Base-by-base conservation (phyloP, 2,113 vertebrate species). In the Urocynchramus pylzowi region DNA sequence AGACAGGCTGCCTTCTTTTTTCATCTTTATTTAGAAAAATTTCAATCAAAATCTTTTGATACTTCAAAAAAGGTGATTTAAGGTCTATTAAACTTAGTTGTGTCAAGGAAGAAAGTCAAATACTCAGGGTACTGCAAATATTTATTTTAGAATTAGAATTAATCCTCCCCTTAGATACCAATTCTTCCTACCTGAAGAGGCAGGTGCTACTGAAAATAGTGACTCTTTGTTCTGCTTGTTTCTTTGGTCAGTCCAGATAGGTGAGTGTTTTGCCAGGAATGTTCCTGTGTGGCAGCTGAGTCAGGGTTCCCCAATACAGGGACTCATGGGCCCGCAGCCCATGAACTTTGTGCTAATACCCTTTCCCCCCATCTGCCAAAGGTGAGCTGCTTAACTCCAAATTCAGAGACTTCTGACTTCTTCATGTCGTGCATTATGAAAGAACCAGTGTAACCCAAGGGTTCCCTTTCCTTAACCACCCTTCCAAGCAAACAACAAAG, bases 21-120 rank as follows among this genome's bases (percentile, higher is more conserved):
- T 75, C 14, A 60, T 89, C 47, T 96, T 92, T 95, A 96, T 95
- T 95, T 64, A 81, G 13, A 22, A 78, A 89, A 63, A 60, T 44
- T 49, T 49, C 27, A 52, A 52, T 24, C 27, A 60, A 76, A 90
- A 56, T 33, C 14, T 70, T 42, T 23, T 78, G 35, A 47, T 57
- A 37, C 77, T 81, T 74, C 3, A 18, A 81, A 90, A 80, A 27
- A 1, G 61, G 54, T 39, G 13, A 64, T 53, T 57, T 82, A 41
- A 75, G 22, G 16, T 78, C 49, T 89, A 63, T 31, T 42, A 68
- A 86, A 28, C 56, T 67, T 59, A 67, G 13, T 19, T 77, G 39
- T 70, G 42, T 75, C 64, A 92, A 88, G 54, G 71, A 94, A 80
- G 60, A 74, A 89, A 82, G 53, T 67, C 23, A 87, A 67, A 47